Percentiles rank a stretch among this genome's conserved stretches.
Evolutionary conservation across 2,888 invertebrate genomes (phyloP).

Genomic region (Enchytraeus crypticus): DNA sequence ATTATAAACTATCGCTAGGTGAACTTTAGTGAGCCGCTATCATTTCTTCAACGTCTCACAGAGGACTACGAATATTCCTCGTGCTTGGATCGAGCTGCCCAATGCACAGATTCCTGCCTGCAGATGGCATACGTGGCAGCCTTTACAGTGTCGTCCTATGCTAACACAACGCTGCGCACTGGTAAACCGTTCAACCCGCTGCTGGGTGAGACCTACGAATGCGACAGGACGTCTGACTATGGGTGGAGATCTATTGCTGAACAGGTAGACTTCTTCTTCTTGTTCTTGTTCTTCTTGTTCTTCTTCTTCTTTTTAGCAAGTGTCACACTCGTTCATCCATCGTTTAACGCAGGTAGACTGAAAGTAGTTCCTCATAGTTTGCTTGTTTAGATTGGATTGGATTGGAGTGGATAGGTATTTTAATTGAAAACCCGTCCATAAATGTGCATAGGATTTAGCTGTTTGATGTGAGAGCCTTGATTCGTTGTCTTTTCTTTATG

Average conservation of each 20-base stretch:
- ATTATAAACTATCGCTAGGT: conserved; percentile 51
- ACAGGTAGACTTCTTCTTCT: conserved; percentile 57
- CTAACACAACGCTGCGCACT: conserved; percentile 59
- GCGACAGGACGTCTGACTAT: conserved; percentile 84
- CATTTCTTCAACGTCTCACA: conserved; percentile 91
- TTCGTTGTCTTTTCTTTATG: too few relatives aligned
- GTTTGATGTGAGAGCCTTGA: too few relatives aligned
- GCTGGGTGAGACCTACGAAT: conserved; percentile 56
- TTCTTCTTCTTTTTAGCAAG: too few relatives aligned
- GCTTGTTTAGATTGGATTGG: too few relatives aligned
- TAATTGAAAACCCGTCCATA: too few relatives aligned
- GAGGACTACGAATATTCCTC: conserved; percentile 96
- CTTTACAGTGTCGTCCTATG: conserved; percentile 66
- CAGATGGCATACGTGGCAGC: conserved; percentile 92
- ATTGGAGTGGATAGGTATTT: too few relatives aligned
- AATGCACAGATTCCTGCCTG: conserved; percentile 67
- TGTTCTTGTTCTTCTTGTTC: background rate
- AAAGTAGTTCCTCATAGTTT: too few relatives aligned
- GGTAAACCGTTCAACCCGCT: conserved; percentile 94
- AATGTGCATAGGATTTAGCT: too few relatives aligned
- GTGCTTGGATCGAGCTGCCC: conserved; percentile 75
- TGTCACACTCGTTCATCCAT: too few relatives aligned
- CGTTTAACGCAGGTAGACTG: too few relatives aligned
- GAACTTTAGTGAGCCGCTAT: conserved; percentile 96
- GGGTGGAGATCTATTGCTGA: conserved; percentile 91